phyloP scores from a whole-genome alignment of 2,797 vertebrate species.

The Danio kyathit region DNA sequence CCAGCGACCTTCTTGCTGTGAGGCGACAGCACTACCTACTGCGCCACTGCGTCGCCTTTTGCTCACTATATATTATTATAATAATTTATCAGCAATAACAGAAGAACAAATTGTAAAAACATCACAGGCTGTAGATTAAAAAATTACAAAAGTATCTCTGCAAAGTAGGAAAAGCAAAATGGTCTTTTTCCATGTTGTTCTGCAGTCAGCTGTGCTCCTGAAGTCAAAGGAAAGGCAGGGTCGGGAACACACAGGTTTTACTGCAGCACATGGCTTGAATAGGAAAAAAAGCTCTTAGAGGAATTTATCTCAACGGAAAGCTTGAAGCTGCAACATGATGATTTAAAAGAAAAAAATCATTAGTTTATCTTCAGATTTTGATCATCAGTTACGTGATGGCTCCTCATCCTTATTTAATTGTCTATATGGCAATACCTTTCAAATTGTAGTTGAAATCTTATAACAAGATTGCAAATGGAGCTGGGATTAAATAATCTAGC shows the following conservation, averaged over 20 bases:
- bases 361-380: background rate
- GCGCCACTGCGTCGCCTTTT: too few species aligned
- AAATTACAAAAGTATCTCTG: background rate
- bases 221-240: conserved; percentile 35
- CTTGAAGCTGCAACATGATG: conserved; percentile 37
- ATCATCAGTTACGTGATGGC: background rate
- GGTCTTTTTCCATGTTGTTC: background rate
- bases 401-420: background rate
- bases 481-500: background rate
- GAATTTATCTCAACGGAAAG: conserved; percentile 15
- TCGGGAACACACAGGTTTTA: conserved; percentile 43
- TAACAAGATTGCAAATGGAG: conserved; percentile 1
- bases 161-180: background rate
- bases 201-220: background rate
- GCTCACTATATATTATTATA: background rate
- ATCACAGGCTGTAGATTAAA: background rate
- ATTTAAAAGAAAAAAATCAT: conserved; percentile 35
- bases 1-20: too few species aligned
- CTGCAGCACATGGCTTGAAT: background rate
- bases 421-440: conserved; percentile 5
- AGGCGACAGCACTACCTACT: too few species aligned
- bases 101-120: background rate
- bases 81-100: background rate
- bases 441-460: background rate
- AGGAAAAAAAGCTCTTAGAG: background rate